These are phyloP conservation scores for Colossoma macropomum DNA, from an alignment of 2,113 vertebrate species.

Conservation along the genomic window DNA sequence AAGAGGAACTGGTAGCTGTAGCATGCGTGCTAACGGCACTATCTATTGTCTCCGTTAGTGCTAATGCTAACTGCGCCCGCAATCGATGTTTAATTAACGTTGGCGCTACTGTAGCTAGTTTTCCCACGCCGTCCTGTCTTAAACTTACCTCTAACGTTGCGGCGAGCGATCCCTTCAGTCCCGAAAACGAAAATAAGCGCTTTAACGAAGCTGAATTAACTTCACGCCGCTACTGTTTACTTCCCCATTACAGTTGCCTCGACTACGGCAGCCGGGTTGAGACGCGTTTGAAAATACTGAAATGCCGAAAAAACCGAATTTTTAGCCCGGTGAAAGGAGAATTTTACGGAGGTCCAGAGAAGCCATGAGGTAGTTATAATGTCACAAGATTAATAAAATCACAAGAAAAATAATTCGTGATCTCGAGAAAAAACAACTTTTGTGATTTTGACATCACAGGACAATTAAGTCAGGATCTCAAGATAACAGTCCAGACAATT, in stretches of 20 bases:
- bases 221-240: conserved; percentile 28
- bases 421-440: too few relatives aligned
- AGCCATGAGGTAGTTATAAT: too few relatives aligned
- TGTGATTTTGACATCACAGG: too few relatives aligned
- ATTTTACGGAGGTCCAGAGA: too few relatives aligned
- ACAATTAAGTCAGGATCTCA: too few relatives aligned
- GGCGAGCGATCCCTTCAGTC: not conserved
- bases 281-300: not conserved
- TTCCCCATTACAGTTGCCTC: conserved; percentile 1
- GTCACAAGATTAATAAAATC: too few relatives aligned
- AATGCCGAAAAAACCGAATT: not conserved
- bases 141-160: not conserved
- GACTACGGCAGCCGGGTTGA: conserved; percentile 19
- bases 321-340: too few relatives aligned
- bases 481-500: too few relatives aligned
- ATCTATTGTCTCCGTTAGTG: not conserved
- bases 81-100: not conserved
- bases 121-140: not conserved
- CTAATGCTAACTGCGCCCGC: not conserved
- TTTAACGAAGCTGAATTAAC: not conserved
- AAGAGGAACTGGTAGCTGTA: not conserved
- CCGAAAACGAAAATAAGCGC: not conserved
- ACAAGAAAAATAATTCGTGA: too few relatives aligned
- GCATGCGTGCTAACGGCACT: not conserved
- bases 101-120: not conserved